Percentiles rank a stretch among this genome's conserved stretches.
phyloP scores from a whole-genome alignment of 2,113 vertebrate genomes.

The Hiodon tergisus region DNA sequence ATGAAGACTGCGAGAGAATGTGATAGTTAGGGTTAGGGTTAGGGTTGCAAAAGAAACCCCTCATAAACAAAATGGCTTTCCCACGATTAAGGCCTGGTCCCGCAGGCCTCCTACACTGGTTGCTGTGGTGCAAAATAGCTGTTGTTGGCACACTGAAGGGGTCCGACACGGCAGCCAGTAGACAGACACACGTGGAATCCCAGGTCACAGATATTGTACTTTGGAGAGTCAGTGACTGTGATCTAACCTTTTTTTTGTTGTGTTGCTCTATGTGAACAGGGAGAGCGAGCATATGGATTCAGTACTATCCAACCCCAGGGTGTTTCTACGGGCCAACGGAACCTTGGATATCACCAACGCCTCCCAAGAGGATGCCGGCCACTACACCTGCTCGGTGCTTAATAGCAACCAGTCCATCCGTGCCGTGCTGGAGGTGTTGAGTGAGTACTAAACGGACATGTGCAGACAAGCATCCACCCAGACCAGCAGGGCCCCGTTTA shows the following conservation, averaged over 20 bases:
- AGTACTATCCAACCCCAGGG: constrained; percentile 56
- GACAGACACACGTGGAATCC: no score
- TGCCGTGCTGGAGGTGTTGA: constrained; percentile 67
- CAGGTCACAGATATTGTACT: no score
- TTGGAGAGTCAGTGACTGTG: constrained; percentile 14
- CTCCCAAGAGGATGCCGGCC: constrained; percentile 51
- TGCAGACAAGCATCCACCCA: not conserved
- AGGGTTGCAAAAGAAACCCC: no score
- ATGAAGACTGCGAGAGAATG: no score
- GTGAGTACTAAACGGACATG: constrained; percentile 50
- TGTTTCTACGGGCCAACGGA: constrained; percentile 64
- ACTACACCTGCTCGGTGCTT: constrained; percentile 65
- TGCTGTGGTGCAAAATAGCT: no score
- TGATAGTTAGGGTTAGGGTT: no score
- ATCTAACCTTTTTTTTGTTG: not conserved
- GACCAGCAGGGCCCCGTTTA: not conserved
- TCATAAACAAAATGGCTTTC: no score
- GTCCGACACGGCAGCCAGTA: no score
- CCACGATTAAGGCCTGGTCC: no score
- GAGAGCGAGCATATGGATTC: constrained; percentile 35
- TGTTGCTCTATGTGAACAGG: constrained; percentile 46
- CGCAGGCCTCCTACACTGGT: no score
- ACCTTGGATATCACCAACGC: constrained; percentile 59
- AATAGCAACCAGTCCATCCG: constrained; percentile 60
- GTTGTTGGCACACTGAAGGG: no score